Percentiles rank a stretch among this genome's conserved stretches.
Evolutionary conservation across 2,113 vertebrate species (phyloP).

Genomic region (Oncorhynchus keta): DNA sequence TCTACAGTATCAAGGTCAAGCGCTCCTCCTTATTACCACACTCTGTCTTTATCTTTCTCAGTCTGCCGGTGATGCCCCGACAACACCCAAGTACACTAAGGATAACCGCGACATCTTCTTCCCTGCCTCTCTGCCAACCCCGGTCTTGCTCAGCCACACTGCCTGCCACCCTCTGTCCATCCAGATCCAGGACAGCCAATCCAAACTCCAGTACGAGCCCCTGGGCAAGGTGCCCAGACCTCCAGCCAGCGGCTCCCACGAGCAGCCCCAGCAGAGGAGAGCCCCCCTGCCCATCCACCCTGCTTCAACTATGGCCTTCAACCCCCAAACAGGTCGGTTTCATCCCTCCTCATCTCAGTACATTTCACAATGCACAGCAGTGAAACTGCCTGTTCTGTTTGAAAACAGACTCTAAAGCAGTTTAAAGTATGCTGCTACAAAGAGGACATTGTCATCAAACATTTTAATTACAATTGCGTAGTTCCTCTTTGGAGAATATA

Average conservation of each 20-base stretch:
- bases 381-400: no score
- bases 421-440: not conserved
- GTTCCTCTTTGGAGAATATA: no score
- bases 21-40: not conserved
- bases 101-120: slow-evolving; percentile 90
- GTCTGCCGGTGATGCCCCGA: slow-evolving; percentile 82
- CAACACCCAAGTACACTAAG: slow-evolving; percentile 88
- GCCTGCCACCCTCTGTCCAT: slow-evolving; percentile 58
- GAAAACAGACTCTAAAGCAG: not conserved
- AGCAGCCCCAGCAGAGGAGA: slow-evolving; percentile 57
- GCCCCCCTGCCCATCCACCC: slow-evolving; percentile 36
- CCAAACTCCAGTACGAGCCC: slow-evolving; percentile 67
- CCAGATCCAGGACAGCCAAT: slow-evolving; percentile 50
- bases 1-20: slow-evolving; percentile 4
- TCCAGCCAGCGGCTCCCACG: slow-evolving; percentile 63
- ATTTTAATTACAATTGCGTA: not conserved
- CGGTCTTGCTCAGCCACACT: slow-evolving; percentile 62
- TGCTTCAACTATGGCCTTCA: slow-evolving; percentile 61
- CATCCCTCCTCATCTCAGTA: no score
- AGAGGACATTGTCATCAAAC: not conserved
- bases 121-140: slow-evolving; percentile 68
- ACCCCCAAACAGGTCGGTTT: slow-evolving; percentile 64
- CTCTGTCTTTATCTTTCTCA: slow-evolving; percentile 54
- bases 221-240: slow-evolving; percentile 72
- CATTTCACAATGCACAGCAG: no score